phyloP scores from a whole-genome alignment of 2,888 invertebrate genomes.

The Rhagophthalmus giganteus region DNA sequence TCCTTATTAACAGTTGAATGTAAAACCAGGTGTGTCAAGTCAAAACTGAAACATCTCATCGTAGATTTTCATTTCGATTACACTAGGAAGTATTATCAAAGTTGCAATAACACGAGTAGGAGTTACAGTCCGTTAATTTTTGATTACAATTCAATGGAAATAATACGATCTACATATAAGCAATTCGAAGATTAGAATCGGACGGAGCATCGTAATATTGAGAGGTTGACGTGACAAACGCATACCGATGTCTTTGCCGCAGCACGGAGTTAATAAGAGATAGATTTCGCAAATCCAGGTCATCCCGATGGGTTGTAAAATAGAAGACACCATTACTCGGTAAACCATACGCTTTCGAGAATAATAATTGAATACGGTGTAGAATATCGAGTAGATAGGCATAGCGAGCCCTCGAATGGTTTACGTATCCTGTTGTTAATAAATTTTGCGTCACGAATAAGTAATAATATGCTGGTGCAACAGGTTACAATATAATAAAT shows the following conservation, averaged over 20 bases:
- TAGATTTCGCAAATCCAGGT: constrained; percentile 19
- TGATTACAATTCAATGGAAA: constrained; percentile 9
- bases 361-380: constrained; percentile 27
- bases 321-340: constrained; percentile 15
- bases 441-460: constrained; percentile 28
- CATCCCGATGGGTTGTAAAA: constrained; percentile 14
- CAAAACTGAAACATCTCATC: background rate
- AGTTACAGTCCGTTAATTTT: constrained; percentile 9
- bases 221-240: constrained; percentile 23
- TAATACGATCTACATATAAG: constrained; percentile 8
- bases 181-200: constrained; percentile 6
- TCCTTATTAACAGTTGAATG: no score
- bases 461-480: constrained; percentile 30
- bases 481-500: constrained; percentile 31
- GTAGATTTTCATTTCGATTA: constrained; percentile 9
- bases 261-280: constrained; percentile 8
- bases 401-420: constrained; percentile 23
- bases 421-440: constrained; percentile 25
- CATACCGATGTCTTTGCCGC: constrained; percentile 11
- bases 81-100: constrained; percentile 6
- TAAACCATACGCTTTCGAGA: constrained; percentile 17
- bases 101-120: constrained; percentile 3
- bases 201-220: constrained; percentile 8
- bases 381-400: constrained; percentile 25
- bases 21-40: background rate